phyloP scores from a whole-genome alignment of 2,797 vertebrate genomes.

The Darevskia mixta region DNA sequence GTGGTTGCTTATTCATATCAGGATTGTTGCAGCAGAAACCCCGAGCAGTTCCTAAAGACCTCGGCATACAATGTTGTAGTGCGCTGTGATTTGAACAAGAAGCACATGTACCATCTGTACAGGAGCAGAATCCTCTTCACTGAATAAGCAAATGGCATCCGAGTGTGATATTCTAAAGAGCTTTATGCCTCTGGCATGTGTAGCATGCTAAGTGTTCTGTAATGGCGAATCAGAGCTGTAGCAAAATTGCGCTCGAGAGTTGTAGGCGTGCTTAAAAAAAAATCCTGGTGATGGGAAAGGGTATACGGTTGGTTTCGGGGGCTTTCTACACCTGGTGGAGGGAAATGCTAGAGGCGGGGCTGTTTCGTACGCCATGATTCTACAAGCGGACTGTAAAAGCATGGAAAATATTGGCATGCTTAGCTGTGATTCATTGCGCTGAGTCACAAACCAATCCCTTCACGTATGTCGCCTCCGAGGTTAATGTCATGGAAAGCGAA shows the following conservation, averaged over 20 bases:
- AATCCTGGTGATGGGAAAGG: neutral
- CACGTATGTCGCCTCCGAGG: no score
- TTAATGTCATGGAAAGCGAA: neutral
- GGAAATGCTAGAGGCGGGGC: neutral
- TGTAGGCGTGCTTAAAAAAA: neutral
- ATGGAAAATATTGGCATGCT: neutral
- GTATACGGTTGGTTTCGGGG: neutral
- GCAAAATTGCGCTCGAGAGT: neutral
- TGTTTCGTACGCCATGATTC: neutral
- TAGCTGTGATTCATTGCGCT: neutral
- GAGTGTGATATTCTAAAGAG: constrained; percentile 32
- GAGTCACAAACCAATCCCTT: neutral
- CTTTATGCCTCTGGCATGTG: neutral
- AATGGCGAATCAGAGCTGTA: neutral
- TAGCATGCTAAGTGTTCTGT: constrained; percentile 28
- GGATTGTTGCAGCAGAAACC: constrained; percentile 48
- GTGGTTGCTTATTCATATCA: constrained; percentile 49
- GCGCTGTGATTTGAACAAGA: constrained; percentile 48
- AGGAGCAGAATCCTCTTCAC: constrained; percentile 31
- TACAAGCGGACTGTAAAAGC: neutral
- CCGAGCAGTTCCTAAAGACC: constrained; percentile 36
- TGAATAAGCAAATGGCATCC: constrained; percentile 2
- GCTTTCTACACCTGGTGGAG: neutral
- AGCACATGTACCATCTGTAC: constrained; percentile 42
- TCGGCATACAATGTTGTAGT: constrained; percentile 28